phyloP scores from a whole-genome alignment of 1,140 invertebrate species.

The Varroa destructor region DNA sequence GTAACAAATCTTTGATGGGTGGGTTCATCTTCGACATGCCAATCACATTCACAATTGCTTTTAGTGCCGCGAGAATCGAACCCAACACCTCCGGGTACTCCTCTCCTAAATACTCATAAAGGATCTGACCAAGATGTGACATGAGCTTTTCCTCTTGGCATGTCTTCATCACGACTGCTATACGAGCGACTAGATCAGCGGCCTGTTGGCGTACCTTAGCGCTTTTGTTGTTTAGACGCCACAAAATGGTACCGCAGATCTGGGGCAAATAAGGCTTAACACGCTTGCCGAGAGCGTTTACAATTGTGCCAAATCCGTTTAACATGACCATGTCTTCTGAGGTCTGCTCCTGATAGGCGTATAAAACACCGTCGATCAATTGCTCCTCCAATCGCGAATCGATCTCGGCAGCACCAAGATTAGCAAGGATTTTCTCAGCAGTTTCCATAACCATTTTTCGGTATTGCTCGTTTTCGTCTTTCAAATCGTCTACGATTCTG shows the following conservation, averaged over 20 bases:
- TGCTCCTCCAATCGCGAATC: conserved; percentile 95
- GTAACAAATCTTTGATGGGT: conserved; percentile 95
- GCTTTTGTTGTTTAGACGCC: conserved; percentile 98
- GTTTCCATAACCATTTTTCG: conserved; percentile 99
- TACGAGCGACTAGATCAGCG: conserved; percentile 93
- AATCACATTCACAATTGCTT: conserved; percentile 98
- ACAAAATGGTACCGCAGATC: conserved; percentile 98
- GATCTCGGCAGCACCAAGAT: conserved; percentile 91
- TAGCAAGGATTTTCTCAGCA: conserved; percentile 95
- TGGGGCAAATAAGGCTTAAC: conserved; percentile 97
- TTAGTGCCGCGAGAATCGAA: conserved; percentile 91
- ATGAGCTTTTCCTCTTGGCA: conserved; percentile 99
- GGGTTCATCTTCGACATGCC: conserved; percentile 99
- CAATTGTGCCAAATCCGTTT: conserved; percentile 97
- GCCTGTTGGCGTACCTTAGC: conserved; percentile 99
- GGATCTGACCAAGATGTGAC: conserved; percentile 97
- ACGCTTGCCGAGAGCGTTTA: conserved; percentile 88
- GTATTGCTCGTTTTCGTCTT: conserved; percentile 99
- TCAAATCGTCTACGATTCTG: conserved; percentile 93
- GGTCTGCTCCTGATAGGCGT: conserved; percentile 98
- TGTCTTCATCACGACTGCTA: conserved; percentile 98
- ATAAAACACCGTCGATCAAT: conserved; percentile 95
- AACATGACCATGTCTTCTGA: conserved; percentile 99
- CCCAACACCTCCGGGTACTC: conserved; percentile 99
- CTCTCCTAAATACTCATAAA: conserved; percentile 98